Conservation (phyloP, 2,797 vertebrate species). For the Anisognathus igniventris region DNA sequence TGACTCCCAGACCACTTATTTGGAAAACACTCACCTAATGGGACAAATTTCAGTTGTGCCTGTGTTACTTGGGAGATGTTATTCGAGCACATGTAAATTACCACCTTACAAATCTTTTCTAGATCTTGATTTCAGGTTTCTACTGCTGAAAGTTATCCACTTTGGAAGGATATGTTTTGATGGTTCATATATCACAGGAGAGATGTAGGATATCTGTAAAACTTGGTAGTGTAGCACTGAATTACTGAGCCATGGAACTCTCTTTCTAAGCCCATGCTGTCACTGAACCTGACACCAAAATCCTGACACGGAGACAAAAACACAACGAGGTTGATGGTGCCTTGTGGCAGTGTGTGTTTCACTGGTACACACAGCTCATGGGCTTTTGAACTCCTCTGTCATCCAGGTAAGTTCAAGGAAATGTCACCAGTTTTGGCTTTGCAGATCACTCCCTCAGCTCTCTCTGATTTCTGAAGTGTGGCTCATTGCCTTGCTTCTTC, state of each 20-base stretch:
- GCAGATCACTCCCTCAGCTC: background rate
- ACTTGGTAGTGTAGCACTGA: background rate
- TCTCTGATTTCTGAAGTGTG: background rate
- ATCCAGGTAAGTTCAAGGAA: background rate
- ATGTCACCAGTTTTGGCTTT: background rate
- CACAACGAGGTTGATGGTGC: background rate
- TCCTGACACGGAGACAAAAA: background rate
- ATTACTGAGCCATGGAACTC: fast-evolving
- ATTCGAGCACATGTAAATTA: background rate
- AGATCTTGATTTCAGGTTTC: background rate
- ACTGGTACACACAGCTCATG: background rate
- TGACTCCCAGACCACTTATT: background rate
- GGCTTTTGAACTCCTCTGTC: background rate
- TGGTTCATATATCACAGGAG: background rate
- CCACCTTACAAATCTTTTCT: background rate
- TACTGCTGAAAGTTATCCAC: background rate
- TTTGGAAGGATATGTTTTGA: background rate
- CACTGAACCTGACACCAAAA: background rate
- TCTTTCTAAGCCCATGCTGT: background rate
- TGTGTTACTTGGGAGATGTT: background rate
- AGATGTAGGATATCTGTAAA: background rate
- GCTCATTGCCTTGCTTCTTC: background rate
- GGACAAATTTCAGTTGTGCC: background rate
- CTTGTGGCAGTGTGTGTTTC: background rate
- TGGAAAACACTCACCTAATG: background rate